Conservation (phyloP, 1,140 invertebrate genomes). For the Drosophila rhopaloa region DNA sequence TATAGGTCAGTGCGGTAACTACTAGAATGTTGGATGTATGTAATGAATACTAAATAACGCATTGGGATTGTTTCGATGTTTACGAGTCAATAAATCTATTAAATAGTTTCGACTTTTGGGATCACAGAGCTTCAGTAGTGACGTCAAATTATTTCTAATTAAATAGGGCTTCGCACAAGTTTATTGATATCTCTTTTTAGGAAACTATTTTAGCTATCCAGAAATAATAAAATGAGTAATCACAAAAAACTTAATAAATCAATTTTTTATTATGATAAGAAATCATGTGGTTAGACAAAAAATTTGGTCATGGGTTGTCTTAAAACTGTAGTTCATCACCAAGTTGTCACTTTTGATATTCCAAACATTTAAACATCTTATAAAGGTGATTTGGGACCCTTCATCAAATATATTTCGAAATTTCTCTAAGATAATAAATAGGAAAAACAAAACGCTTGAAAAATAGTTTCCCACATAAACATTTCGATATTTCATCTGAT, state of each 20-base stretch:
- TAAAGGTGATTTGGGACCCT: background rate
- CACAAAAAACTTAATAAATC: background rate
- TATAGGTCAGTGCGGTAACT: slow-evolving; percentile 40
- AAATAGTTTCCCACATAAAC: slow-evolving; percentile 24
- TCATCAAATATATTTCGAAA: background rate
- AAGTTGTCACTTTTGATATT: background rate
- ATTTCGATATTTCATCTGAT: slow-evolving; percentile 7
- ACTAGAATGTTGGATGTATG: slow-evolving; percentile 8
- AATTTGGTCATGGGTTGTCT: background rate
- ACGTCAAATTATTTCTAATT: slow-evolving; percentile 28
- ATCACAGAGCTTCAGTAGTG: background rate
- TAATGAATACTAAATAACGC: slow-evolving; percentile 35
- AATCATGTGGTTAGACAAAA: background rate
- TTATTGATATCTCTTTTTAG: slow-evolving; percentile 25
- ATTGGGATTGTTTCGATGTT: slow-evolving; percentile 23
- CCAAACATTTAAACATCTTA: background rate
- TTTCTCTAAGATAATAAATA: background rate
- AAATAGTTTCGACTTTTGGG: background rate
- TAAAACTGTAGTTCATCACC: background rate
- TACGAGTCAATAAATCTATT: background rate
- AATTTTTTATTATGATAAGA: slow-evolving; percentile 2
- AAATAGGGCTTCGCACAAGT: slow-evolving; percentile 34
- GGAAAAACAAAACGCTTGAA: no score
- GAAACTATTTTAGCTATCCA: background rate
- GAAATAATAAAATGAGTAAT: background rate